These are phyloP conservation scores for Uloborus diversus DNA, from an alignment of 1,140 invertebrate genomes.

Conservation along the genomic window DNA sequence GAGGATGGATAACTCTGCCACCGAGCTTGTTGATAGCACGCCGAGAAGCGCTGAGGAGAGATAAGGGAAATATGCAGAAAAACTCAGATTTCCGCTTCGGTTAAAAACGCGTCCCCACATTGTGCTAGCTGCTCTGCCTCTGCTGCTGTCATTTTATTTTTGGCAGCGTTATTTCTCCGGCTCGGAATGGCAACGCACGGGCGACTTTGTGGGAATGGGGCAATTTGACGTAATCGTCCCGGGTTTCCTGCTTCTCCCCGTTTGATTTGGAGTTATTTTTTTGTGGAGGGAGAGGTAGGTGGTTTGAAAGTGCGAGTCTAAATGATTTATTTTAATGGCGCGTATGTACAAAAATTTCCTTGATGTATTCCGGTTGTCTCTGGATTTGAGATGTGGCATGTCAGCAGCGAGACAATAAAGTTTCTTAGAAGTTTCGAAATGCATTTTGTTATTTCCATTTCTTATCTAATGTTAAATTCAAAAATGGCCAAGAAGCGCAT, in stretches of 20 bases:
- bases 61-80: slow-evolving; percentile 56
- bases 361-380: no score
- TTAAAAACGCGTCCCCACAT: slow-evolving; percentile 47
- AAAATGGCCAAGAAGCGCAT: no score
- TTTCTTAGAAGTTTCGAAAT: no score
- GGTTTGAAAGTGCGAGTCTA: no score
- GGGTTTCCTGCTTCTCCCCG: slow-evolving; percentile 44
- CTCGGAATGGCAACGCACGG: slow-evolving; percentile 42
- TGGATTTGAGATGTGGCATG: no score
- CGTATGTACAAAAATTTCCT: no score
- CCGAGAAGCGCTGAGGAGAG: not conserved
- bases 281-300: slow-evolving; percentile 6
- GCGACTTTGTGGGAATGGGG: slow-evolving; percentile 51
- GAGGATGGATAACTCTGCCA: not conserved
- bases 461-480: no score
- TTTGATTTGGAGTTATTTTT: slow-evolving; percentile 52
- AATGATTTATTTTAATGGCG: no score
- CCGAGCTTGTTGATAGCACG: slow-evolving; percentile 47
- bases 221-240: slow-evolving; percentile 55
- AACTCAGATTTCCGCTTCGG: slow-evolving; percentile 52
- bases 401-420: no score
- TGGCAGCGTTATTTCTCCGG: slow-evolving; percentile 39
- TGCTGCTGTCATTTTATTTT: slow-evolving; percentile 55
- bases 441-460: no score
- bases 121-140: no score